Evolutionary conservation across 92 coral and sea anemone genomes (phyloP).

Genomic region (Phenganax marumi): DNA sequence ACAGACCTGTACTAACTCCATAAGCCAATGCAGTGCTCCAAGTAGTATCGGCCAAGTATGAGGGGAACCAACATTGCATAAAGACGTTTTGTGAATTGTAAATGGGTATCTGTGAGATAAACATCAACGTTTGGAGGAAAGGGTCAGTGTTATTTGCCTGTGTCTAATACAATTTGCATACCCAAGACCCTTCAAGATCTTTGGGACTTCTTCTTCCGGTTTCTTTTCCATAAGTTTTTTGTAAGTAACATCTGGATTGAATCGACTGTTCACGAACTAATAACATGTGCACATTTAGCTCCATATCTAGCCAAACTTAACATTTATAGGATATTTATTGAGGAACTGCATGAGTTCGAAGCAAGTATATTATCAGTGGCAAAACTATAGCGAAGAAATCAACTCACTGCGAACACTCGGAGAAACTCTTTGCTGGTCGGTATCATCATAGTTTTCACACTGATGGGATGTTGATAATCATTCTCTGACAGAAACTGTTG

Average conservation of each 20-base stretch:
- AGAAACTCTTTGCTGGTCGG: conserved; percentile 88
- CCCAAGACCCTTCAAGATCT: conserved; percentile 73
- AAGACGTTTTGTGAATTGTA: conserved; percentile 80
- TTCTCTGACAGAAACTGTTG: conserved; percentile 83
- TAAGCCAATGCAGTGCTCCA: conserved; percentile 94
- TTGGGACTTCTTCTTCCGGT: conserved; percentile 82
- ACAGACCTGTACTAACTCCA: conserved; percentile 86
- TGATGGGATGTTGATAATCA: conserved; percentile 74
- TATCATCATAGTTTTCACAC: conserved; percentile 73
- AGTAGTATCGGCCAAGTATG: conserved; percentile 92
- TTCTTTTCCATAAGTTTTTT: conserved; percentile 54
- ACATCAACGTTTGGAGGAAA: not conserved
- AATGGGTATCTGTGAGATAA: conserved; percentile 70
- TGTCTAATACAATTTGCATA: conserved; percentile 3
- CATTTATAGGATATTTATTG: not conserved
- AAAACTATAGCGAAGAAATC: not conserved
- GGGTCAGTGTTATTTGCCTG: not conserved
- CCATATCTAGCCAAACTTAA: not conserved
- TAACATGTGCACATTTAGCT: not conserved
- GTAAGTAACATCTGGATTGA: conserved; percentile 61
- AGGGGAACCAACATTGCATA: conserved; percentile 91
- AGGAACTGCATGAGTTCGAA: not conserved
- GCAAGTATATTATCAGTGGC: not conserved
- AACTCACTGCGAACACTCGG: conserved; percentile 72
- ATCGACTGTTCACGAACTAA: conserved; percentile 69